Base-by-base conservation (phyloP, 2,888 invertebrate species). In the Atethmia centrago region DNA sequence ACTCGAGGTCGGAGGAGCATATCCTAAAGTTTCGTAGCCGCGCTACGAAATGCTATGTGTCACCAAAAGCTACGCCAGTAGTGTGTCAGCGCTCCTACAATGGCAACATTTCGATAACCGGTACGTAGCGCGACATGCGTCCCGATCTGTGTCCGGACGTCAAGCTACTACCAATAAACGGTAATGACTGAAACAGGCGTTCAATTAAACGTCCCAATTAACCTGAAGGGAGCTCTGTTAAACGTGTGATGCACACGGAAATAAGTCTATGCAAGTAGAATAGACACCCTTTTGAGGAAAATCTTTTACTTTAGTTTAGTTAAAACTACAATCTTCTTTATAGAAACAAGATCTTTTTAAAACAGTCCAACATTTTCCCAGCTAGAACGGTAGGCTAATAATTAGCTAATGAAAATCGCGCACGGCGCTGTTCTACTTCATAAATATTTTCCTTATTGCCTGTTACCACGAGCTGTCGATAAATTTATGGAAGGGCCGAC, bases 391-490 rank as follows among this genome's bases (percentile, higher is more conserved):
- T 82, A 77, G 79, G 82, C 87, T 88, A 91, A 92, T 95, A 95
- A 95, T 95, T 95, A 95, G 93, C 93, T 95, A 95, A 95, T 95
- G 95, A 95, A 94, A 94, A 91, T 94, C 91, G 93, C 91, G 90
- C 90, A 88, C 88, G 89, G 84, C 88, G 87, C 90, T 88, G 92
- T 92, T 94, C 93, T 92, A 92, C 93, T 94, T 94, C 93, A 95
- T 95, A 96, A 95, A 96, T 96, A 95, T 95, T 95, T 94, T 93
- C 93, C 92, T 95, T 95, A 95, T 94, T 93, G 95, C 94, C 95
- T 92, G 94, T 93, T 95, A 94, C 95, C 95, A 95, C 95, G 95
- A 95, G 92, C 94, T 95, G 94, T 94, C 95, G 94, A 95, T 95
- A 95, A 95, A 95, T 95, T 95, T 95, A 95, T 95, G 93, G 94